These are phyloP conservation scores for Acrocephalus scirpaceus DNA, from an alignment of 2,797 vertebrate species.

Conservation along the genomic window DNA sequence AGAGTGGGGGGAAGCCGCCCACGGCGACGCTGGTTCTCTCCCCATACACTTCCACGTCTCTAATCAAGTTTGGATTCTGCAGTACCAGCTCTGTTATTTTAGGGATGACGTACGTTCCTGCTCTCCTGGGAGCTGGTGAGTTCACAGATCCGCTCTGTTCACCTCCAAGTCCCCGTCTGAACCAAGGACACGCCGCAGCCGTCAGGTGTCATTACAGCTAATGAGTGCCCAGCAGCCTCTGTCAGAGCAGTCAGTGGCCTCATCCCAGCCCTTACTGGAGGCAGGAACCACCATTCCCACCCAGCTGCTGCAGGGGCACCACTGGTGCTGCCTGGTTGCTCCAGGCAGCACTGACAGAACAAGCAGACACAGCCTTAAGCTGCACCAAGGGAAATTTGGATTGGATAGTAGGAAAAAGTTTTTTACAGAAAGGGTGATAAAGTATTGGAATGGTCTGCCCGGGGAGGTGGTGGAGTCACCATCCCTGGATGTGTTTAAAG, in stretches of 20 bases:
- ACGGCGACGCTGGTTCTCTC: constrained; percentile 4
- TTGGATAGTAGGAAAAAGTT: too few species aligned
- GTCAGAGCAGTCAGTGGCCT: neutral
- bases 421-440: too few species aligned
- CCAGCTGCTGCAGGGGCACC: neutral
- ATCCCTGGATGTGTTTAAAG: too few species aligned
- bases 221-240: neutral
- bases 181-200: neutral
- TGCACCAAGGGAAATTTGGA: too few species aligned
- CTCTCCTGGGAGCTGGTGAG: neutral
- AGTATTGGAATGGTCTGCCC: too few species aligned
- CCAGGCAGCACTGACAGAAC: too few species aligned
- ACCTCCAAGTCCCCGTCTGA: neutral
- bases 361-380: too few species aligned
- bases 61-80: neutral
- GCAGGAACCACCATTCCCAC: rapidly evolving
- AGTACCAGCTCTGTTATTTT: neutral
- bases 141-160: neutral
- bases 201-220: neutral
- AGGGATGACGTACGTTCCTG: neutral
- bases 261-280: neutral
- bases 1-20: constrained; percentile 64
- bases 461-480: too few species aligned
- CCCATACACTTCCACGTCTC: neutral
- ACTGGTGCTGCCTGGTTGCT: neutral